Percentiles rank a stretch among this genome's conserved stretches.
Conservation (phyloP, 2,888 invertebrate species). For the Cremastobaeus sp. region DNA sequence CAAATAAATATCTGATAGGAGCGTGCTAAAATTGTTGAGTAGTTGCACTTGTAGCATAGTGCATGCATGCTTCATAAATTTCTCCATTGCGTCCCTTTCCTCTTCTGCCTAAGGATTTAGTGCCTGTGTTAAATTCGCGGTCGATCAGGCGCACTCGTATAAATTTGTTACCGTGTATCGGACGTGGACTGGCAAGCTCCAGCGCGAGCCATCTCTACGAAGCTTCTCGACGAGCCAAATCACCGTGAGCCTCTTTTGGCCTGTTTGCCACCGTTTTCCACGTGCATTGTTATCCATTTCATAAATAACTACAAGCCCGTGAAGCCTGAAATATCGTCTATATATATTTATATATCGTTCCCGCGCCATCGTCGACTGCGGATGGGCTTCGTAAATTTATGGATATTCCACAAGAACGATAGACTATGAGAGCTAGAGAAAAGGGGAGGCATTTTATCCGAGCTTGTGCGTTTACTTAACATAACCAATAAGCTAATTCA, state of each 20-base stretch:
- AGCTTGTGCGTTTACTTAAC: conserved; percentile 39
- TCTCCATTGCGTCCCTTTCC: conserved; percentile 68
- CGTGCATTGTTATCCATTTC: conserved; percentile 71
- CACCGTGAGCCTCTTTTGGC: conserved; percentile 61
- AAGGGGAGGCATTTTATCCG: conserved; percentile 30
- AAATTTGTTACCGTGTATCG: conserved; percentile 75
- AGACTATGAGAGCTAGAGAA: conserved; percentile 47
- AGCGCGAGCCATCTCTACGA: conserved; percentile 46
- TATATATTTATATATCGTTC: conserved; percentile 72
- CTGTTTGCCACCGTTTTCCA: conserved; percentile 70
- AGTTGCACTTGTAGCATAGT: conserved; percentile 57
- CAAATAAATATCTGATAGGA: conserved; percentile 50
- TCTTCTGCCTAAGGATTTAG: conserved; percentile 62
- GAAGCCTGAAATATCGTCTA: conserved; percentile 73
- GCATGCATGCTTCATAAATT: conserved; percentile 73
- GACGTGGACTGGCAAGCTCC: conserved; percentile 65
- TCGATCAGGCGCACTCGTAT: conserved; percentile 74
- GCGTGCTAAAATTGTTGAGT: conserved; percentile 55
- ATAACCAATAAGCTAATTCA: conserved; percentile 25
- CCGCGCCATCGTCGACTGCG: conserved; percentile 56
- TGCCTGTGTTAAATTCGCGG: conserved; percentile 74
- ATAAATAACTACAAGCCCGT: conserved; percentile 72
- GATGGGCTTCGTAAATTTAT: conserved; percentile 59
- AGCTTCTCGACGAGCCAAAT: conserved; percentile 53
- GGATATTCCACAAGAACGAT: conserved; percentile 56